phyloP scores from a whole-genome alignment of 2,888 invertebrate species.

The Lamellibrachia satsuma region DNA sequence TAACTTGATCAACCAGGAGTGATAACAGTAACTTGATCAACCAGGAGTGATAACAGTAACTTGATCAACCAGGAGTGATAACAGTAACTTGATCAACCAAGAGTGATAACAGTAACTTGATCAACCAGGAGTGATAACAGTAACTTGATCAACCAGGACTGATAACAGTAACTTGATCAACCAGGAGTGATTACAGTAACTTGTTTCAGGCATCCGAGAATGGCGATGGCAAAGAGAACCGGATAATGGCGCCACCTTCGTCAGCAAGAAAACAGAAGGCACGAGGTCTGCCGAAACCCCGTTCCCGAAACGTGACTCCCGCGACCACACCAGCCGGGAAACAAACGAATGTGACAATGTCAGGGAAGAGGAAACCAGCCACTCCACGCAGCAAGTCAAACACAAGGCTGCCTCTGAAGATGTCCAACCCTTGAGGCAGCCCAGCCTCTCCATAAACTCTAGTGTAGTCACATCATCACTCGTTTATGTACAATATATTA shows the following conservation, averaged over 20 bases:
- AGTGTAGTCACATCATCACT: background rate
- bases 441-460: background rate
- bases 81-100: background rate
- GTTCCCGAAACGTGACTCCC: background rate
- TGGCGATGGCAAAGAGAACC: background rate
- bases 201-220: background rate
- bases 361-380: background rate
- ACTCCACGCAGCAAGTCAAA: slow-evolving; percentile 3
- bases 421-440: background rate
- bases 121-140: background rate
- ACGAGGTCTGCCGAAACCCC: background rate
- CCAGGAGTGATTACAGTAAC: background rate
- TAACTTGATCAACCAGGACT: background rate
- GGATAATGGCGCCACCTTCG: background rate
- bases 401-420: background rate
- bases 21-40: background rate
- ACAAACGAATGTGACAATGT: background rate
- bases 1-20: background rate
- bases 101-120: background rate
- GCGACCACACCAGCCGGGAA: background rate
- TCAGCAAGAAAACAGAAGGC: background rate
- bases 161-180: background rate
- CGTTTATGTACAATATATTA: background rate
- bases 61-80: background rate
- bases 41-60: background rate